Evolutionary conservation across 1,140 invertebrate species (phyloP).

Genomic region (Scaptomyza montana): DNA sequence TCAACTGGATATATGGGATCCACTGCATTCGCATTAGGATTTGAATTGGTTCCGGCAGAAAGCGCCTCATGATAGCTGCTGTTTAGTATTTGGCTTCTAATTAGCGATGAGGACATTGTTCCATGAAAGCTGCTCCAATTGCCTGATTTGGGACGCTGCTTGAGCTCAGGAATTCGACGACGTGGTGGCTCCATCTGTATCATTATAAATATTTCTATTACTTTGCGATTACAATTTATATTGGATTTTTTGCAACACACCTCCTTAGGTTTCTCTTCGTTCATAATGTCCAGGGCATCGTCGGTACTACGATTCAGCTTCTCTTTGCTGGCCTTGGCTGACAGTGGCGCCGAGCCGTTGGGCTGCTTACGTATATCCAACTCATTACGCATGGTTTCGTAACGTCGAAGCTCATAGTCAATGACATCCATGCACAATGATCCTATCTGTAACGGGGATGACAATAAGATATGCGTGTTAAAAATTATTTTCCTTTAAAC

Average conservation of each 20-base stretch:
- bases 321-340: slow-evolving; percentile 77
- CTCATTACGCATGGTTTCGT: slow-evolving; percentile 97
- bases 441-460: slow-evolving; percentile 89
- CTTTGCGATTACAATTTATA: not conserved
- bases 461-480: slow-evolving; percentile 9
- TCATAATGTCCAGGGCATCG: slow-evolving; percentile 82
- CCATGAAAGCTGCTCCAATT: slow-evolving; percentile 86
- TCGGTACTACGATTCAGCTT: slow-evolving; percentile 79
- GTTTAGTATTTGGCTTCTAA: slow-evolving; percentile 84
- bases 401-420: slow-evolving; percentile 95
- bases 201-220: not conserved
- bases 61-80: slow-evolving; percentile 88
- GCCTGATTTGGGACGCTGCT: slow-evolving; percentile 87
- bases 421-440: slow-evolving; percentile 98
- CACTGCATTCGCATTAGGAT: slow-evolving; percentile 12
- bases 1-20: slow-evolving; percentile 49
- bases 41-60: slow-evolving; percentile 68
- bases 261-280: slow-evolving; percentile 83
- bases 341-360: slow-evolving; percentile 67
- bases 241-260: slow-evolving; percentile 13
- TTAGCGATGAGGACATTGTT: slow-evolving; percentile 77
- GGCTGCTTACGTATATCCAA: slow-evolving; percentile 88
- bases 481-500: slow-evolving; percentile 34
- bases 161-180: slow-evolving; percentile 88
- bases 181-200: slow-evolving; percentile 86